Percentiles rank a stretch among this genome's conserved stretches.
Evolutionary conservation across 2,888 invertebrate genomes (phyloP).

Genomic region (Hesperia comma): DNA sequence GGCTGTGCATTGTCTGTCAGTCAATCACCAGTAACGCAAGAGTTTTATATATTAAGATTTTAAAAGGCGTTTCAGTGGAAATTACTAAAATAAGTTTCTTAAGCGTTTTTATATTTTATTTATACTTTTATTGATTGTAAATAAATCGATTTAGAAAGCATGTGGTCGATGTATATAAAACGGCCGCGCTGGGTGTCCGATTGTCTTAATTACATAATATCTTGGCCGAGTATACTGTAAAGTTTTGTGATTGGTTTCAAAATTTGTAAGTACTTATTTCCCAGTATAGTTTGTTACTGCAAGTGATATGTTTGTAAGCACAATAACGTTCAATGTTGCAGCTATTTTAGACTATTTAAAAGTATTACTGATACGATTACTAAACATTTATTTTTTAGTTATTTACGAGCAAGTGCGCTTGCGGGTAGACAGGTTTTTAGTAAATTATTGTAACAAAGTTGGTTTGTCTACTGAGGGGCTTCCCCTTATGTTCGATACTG

Average conservation of each 20-base stretch:
- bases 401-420: slow-evolving; percentile 20
- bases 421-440: slow-evolving; percentile 43
- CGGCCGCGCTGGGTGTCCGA: too few relatives aligned
- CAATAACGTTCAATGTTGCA: slow-evolving; percentile 45
- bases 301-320: slow-evolving; percentile 40
- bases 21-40: too few relatives aligned
- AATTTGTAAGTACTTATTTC: slow-evolving; percentile 42
- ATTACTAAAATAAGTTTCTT: too few relatives aligned
- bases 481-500: slow-evolving; percentile 48
- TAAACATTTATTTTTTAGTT: slow-evolving; percentile 53
- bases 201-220: too few relatives aligned
- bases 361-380: slow-evolving; percentile 67
- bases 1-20: too few relatives aligned
- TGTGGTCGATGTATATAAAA: neutral
- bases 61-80: too few relatives aligned
- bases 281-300: neutral
- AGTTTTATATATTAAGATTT: too few relatives aligned
- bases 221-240: too few relatives aligned
- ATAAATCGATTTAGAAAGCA: slow-evolving; percentile 15
- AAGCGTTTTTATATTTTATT: too few relatives aligned
- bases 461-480: neutral
- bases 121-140: neutral
- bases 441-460: slow-evolving; percentile 44
- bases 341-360: slow-evolving; percentile 61
- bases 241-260: slow-evolving; percentile 9